Evolutionary conservation across 2,888 invertebrate genomes (phyloP), one percentile per base, ranked within the genome.

Genomic region (Gari tellinella): DNA sequence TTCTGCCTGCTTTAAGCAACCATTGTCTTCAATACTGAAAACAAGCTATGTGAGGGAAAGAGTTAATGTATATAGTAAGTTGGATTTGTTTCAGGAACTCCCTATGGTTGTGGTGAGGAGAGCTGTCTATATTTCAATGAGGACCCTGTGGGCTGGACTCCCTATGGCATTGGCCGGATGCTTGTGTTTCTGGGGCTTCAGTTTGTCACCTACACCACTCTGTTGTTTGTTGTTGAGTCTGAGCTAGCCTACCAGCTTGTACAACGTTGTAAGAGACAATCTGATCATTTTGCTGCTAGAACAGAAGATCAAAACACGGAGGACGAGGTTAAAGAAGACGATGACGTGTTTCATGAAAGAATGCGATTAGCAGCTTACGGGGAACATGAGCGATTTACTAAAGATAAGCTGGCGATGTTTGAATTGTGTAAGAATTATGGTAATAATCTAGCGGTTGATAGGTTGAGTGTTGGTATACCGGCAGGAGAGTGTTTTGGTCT

Each of bases 401-500:
- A 78, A 21, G 87, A 94, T 81, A 93, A 94, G 14, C 31, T 95
- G 82, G 82, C 95, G 4, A 94, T 94, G 0, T 88, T 93, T 55
- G 84, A 94, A 73, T 93, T 97, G 14, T 94, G 95, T 21, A 97
- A 97, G 91, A 93, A 92, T 48, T 97, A 97, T 87, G 91, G 94
- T 94, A 8, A 93, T 93, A 52, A 81, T 40, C 91, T 95, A 60
- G 97, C 97, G 0, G 97, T 98, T 0, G 95, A 96, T 89, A 95
- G 95, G 82, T 92, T 96, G 5, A 95, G 94, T 88, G 90, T 94
- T 88, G 95, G 94, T 52, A 94, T 96, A 0, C 94, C 94, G 60
- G 93, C 94, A 69, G 94, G 94, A 12, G 96, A 95, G 93, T 97
- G 97, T 91, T 96, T 96, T 84, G 96, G 96, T 0, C 92, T 97